phyloP scores from a whole-genome alignment of 1,140 invertebrate species.

The Aphelinus atriplicis region DNA sequence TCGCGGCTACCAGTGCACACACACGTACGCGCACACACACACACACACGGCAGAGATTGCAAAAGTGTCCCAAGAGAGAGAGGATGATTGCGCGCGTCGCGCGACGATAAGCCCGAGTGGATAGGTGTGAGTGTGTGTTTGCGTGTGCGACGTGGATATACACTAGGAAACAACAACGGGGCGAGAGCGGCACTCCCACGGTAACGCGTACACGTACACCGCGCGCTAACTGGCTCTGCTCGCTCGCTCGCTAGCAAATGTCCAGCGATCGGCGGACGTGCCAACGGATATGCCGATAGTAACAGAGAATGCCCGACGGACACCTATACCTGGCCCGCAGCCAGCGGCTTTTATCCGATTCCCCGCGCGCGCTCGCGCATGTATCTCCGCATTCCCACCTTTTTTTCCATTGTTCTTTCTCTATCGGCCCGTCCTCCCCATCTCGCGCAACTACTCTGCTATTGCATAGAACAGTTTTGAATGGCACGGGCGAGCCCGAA shows the following conservation, averaged over 20 bases:
- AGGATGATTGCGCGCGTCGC: neutral
- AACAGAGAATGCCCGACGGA: slow-evolving; percentile 30
- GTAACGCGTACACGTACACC: neutral
- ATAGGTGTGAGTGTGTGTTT: too few relatives aligned
- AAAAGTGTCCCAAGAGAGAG: too few relatives aligned
- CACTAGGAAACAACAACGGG: slow-evolving; percentile 6
- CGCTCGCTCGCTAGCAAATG: slow-evolving; percentile 16
- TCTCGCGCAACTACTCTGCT: too few relatives aligned
- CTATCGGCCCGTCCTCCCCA: too few relatives aligned
- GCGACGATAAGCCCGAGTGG: neutral
- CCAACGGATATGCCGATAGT: slow-evolving; percentile 37
- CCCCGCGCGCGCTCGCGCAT: neutral
- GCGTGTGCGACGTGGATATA: too few relatives aligned
- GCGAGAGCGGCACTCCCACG: slow-evolving; percentile 22
- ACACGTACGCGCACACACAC: too few relatives aligned
- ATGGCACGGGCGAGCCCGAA: too few relatives aligned
- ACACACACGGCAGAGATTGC: too few relatives aligned
- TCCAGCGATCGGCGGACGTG: slow-evolving; percentile 16
- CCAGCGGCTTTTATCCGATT: slow-evolving; percentile 17
- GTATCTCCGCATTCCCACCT: too few relatives aligned
- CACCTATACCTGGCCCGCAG: neutral
- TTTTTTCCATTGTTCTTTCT: too few relatives aligned
- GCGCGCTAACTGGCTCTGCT: slow-evolving; percentile 2
- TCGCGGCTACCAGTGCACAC: neutral
- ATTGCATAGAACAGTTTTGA: too few relatives aligned